Base-by-base conservation (phyloP, 1,140 invertebrate species). In the Dysdera silvatica region DNA sequence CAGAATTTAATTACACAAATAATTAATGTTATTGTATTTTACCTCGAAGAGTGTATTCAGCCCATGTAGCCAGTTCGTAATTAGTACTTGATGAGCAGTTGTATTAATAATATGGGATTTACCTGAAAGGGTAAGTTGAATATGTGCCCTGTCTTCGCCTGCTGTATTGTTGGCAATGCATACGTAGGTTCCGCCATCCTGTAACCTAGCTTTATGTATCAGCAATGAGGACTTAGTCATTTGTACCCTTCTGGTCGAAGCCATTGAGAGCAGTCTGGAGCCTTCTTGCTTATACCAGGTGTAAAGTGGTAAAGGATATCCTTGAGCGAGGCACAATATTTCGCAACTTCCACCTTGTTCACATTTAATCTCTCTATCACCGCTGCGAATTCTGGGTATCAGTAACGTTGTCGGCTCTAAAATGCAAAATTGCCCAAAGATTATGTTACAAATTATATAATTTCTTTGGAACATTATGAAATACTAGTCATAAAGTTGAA, bases 291-390 rank as follows among this genome's bases (percentile, higher is more conserved):
- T 59, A 18, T 48, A 65, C 63, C 63, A 65, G 7, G 29, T 84
- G 76, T 87, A 88, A 56, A 78, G 82, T 40, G 87, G 87, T 31
- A 87, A 81, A 4, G 87, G 87, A 80, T 84, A 84, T 47, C 85
- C 87, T 75, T 87, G 85, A 41, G 86, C 86, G 7, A 84, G 82
- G 74, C 87, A 88, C 14, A 86, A 83, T 67, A 88, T 74, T 59
- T 81, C 83, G 54, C 86, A 82, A 70, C 85, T 82, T 58, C 85
- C 84, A 28, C 86, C 87, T 53, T 84, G 77, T 62, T 81, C 80
- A 31, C 82, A 83, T 61, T 59, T 81, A 78, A 37, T 76, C 65
- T 80, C 81, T 71, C 85, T 82, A 68, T 84, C 82, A 69, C 85
- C 85, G n/a, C 84, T 81, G 12, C 81, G 82, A 55, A 87, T 78